Base-by-base conservation (phyloP, 1,140 invertebrate species). In the Drosophila nikananu region DNA sequence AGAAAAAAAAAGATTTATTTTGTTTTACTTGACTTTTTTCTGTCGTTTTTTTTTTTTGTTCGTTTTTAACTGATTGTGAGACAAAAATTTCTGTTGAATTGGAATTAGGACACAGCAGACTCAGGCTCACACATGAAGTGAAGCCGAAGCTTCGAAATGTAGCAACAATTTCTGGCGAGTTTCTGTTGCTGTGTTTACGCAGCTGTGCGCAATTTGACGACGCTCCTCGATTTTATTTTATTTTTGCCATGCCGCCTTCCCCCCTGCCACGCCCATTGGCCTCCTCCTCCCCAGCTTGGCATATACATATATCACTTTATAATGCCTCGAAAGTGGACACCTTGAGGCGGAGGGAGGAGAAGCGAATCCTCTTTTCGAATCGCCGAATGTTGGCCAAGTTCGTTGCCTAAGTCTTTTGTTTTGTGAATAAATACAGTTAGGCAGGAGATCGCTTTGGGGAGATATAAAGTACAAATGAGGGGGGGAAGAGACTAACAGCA, bases 341-440 rank as follows among this genome's bases (percentile, higher is more conserved):
- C 70, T 77, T 35, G 42, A 21, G 10, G 17, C 9, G n/a, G n/a
- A 19, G n/a, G n/a, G 13, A 4, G 15, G 3, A 9, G 7, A 17
- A 8, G 30, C 30, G 66, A 60, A 37, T 58, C 61, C 39, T 23
- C 13, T 23, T 25, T 49, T 32, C 23, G 61, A 21, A 13, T 37
- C 23, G 52, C 52, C 10, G 19, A 55, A 55, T 39, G 48, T 67
- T 74, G 32, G 48, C 41, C 49, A 82, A 83, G 86, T 91, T 91
- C 80, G 86, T 91, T 81, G 80, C 86, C 87, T 91, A 83, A 91
- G 86, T 91, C 86, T 91, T 91, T 91, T 86, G 86, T 86, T 86
- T 86, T 62, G 21, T 5, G 51, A 23, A 13, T 10, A 19, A 15
- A 17, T 12, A 72, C 66, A 58, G 66, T 58, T 71, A 32, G 19